These are phyloP conservation scores for Phengaris alcon DNA, from an alignment of 2,888 invertebrate genomes.

Conservation along the genomic window DNA sequence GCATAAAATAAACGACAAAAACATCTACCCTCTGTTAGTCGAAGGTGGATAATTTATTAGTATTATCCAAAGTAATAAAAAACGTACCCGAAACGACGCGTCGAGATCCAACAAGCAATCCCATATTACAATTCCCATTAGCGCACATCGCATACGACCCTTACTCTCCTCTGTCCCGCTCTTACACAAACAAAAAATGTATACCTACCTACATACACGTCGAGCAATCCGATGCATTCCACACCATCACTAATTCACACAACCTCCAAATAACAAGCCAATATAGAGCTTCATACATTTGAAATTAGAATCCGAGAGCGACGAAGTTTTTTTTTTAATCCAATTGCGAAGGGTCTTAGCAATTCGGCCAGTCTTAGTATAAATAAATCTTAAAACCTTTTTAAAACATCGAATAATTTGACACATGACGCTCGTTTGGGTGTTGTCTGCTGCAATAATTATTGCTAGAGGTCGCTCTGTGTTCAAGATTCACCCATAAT, in stretches of 20 bases:
- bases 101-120: constrained; percentile 40
- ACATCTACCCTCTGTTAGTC: background rate
- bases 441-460: constrained; percentile 33
- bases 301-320: constrained; percentile 48
- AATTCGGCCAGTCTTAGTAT: constrained; percentile 70
- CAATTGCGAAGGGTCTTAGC: constrained; percentile 71
- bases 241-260: constrained; percentile 56
- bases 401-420: constrained; percentile 69
- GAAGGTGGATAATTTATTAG: constrained; percentile 20
- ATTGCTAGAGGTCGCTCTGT: too few relatives aligned
- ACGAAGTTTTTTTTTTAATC: constrained; percentile 50
- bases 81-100: constrained; percentile 33
- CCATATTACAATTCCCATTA: constrained; percentile 70
- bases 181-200: constrained; percentile 70
- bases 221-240: constrained; percentile 74
- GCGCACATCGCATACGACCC: constrained; percentile 70
- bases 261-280: constrained; percentile 40
- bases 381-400: constrained; percentile 69
- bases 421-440: constrained; percentile 61
- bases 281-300: constrained; percentile 44
- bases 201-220: constrained; percentile 63
- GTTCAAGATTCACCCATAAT: too few relatives aligned
- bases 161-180: constrained; percentile 53
- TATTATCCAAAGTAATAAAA: constrained; percentile 33
- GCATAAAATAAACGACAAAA: constrained; percentile 17